Evolutionary conservation across 1,140 invertebrate genomes (phyloP), one percentile per base, ranked within the genome.

Genomic region (Zophobas atratus): DNA sequence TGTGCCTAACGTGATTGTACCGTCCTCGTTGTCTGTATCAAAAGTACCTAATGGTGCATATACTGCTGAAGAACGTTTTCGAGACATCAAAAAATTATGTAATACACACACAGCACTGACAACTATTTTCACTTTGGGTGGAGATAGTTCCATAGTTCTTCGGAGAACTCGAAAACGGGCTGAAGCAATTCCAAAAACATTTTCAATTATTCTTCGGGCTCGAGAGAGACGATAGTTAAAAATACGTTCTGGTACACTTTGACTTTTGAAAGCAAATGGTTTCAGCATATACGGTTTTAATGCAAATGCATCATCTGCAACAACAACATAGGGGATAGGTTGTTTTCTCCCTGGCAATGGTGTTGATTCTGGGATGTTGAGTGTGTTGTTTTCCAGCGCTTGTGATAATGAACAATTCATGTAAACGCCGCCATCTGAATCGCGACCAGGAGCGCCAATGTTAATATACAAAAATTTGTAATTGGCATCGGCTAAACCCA

Each of bases 181-280:
- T 8, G 77, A 39, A 39, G 82, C 36, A 35, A 83, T 77, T 8
- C 78, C 83, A 82, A 84, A 84, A 48, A 75, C 75, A 83, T 88
- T 89, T 79, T 89, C 88, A n/a, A 88, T 80, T 33, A 87, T 82
- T 74, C 85, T 57, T 78, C 86, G 70, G 34, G 84, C 86, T 74
- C 55, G 83, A 82, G 3, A 88, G 70, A 36, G 85, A 20, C 20
- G 76, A 78, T 89, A 89, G 78, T 90, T 89, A 80, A 86, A 89
- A 8, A 82, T 70, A 35, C 77, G 73, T 43, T 82, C 57, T 70
- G 49, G 34, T 8, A 46, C 77, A 72, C 43, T 63, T 43, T 79
- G 55, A 6, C 56, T 73, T 63, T 34, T 77, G 71, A 71, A 75
- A 33, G 76, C 41, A 67, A 72, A 82, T 39, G 75, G 79, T 77